Evolutionary conservation across 2,113 vertebrate species (phyloP).

Genomic region (Stegastes partitus): DNA sequence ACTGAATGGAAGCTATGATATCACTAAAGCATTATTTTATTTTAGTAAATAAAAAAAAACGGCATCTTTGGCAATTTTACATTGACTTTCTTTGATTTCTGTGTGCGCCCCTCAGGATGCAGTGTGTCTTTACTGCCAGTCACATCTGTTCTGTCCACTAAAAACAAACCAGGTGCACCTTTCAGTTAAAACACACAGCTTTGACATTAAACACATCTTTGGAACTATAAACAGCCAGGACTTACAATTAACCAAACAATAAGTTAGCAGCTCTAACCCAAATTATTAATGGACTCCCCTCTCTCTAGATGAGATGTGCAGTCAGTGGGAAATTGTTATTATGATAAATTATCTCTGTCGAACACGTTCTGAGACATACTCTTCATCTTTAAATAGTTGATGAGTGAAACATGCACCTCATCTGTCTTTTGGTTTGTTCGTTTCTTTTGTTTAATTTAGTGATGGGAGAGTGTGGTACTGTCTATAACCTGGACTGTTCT

Average conservation of each 20-base stretch:
- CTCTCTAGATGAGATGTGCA: neutral
- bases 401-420: neutral
- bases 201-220: too few relatives aligned
- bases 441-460: slow-evolving; percentile 1
- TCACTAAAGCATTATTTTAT: too few relatives aligned
- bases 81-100: too few relatives aligned
- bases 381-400: neutral
- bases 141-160: neutral
- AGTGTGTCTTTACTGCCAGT: too few relatives aligned
- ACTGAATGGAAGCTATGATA: too few relatives aligned
- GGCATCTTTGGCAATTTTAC: too few relatives aligned
- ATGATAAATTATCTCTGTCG: neutral
- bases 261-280: neutral
- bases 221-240: too few relatives aligned
- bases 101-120: neutral
- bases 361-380: neutral
- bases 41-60: too few relatives aligned
- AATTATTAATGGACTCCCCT: neutral
- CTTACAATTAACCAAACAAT: too few relatives aligned
- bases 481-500: slow-evolving; percentile 4
- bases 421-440: slow-evolving; percentile 6
- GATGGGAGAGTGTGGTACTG: neutral
- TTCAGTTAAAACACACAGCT: neutral
- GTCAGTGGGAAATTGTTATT: neutral
- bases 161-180: slow-evolving; percentile 9